Evolutionary conservation across 1,140 invertebrate species (phyloP).

Genomic region (Acyrthosiphon pisum): DNA sequence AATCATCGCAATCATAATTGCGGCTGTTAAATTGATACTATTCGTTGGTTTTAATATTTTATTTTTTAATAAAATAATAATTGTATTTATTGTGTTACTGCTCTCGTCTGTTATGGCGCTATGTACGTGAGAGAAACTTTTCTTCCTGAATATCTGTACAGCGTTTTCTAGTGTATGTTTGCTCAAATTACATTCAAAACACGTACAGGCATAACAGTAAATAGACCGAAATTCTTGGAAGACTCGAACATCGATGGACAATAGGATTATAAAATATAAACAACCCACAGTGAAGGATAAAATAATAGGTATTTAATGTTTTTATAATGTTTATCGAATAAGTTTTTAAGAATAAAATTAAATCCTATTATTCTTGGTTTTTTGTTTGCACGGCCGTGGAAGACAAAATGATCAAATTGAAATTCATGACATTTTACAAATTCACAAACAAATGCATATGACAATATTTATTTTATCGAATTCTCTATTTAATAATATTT

Average conservation of each 20-base stretch:
- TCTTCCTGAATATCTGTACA: neutral
- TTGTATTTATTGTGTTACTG: neutral
- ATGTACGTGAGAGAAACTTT: neutral
- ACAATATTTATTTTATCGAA: neutral
- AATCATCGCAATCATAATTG: neutral
- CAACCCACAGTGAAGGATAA: neutral
- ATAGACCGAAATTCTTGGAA: neutral
- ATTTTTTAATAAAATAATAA: neutral
- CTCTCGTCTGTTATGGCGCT: neutral
- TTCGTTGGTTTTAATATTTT: neutral
- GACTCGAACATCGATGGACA: neutral
- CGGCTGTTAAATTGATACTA: neutral
- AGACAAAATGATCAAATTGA: neutral
- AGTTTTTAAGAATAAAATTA: neutral
- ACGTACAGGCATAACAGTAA: neutral
- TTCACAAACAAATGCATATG: neutral
- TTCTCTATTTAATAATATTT: neutral
- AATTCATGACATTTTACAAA: neutral
- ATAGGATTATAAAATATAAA: constrained; percentile 1
- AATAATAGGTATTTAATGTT: neutral
- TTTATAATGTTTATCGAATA: neutral
- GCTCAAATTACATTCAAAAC: neutral
- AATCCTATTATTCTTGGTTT: neutral
- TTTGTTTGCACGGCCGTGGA: neutral
- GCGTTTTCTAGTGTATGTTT: neutral